Evolutionary conservation across 2,888 invertebrate genomes (phyloP), one percentile per base, ranked within the genome.

Genomic region (Macaria liturata): DNA sequence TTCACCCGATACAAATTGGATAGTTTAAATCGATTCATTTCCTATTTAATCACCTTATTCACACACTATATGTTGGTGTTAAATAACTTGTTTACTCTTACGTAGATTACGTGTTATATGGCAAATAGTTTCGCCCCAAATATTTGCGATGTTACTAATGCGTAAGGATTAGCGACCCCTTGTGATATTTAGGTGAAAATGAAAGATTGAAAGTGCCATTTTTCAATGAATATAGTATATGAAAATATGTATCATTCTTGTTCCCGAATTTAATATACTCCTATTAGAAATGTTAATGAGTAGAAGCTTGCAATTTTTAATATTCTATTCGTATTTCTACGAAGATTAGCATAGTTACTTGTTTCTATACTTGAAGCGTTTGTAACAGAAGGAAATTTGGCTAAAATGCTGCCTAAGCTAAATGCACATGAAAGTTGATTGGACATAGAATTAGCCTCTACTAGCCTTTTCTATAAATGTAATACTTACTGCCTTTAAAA

Each of bases 121-220:
- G 68, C 66, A 51, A 49, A 51, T 40, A 8, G 44, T 51, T 54
- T 66, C 60, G 65, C 69, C 69, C 68, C 66, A 67, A 64, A 64
- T 62, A 60, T 62, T 64, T 49, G 57, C 46, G 49, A 61, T 32
- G 46, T 57, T 51, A 50, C 67, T 70, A 70, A 66, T 49, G 54
- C 49, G 61, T 62, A 64, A 65, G 66, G 71, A 68, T 49, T 60
- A 64, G 60, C 53, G 65, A 69, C 71, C 73, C 74, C 70, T 80
- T 88, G 87, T 89, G 87, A 87, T 89, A 87, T 73, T 67, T 78
- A 76, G 66, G 77, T 71, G 71, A 81, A 77, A 77, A 76, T 78
- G 72, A 76, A 80, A 81, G 75, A 77, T 78, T 77, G 68, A 74
- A 75, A 84, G 86, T 87, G 87, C 86, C 84, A 85, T 86, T 77